These are phyloP conservation scores for Drosophila equinoxialis DNA, from an alignment of 1,140 invertebrate species.

Conservation along the genomic window DNA sequence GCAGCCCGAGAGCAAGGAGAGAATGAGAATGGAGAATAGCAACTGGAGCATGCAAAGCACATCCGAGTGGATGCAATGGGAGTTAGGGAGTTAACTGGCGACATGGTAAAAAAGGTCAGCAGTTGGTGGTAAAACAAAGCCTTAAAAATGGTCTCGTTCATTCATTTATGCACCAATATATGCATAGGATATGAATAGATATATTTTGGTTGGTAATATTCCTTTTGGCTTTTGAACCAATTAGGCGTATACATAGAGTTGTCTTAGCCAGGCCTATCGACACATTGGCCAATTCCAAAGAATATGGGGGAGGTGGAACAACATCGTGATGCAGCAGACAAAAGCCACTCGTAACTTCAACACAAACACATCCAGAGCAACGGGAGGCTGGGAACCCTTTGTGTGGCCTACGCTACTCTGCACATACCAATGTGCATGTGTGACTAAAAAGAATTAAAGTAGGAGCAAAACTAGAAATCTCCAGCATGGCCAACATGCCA, in stretches of 20 bases:
- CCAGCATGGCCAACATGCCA: slow-evolving; percentile 7
- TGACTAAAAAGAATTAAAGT: slow-evolving; percentile 41
- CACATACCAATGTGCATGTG: slow-evolving; percentile 46
- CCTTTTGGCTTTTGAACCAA: slow-evolving; percentile 41
- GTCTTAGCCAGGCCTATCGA: slow-evolving; percentile 5
- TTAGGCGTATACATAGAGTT: slow-evolving; percentile 44
- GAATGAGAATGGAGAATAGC: slow-evolving; percentile 22
- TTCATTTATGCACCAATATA: slow-evolving; percentile 25
- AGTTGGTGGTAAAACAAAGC: slow-evolving; percentile 40
- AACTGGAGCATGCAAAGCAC: slow-evolving; percentile 76
- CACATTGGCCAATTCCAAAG: background rate
- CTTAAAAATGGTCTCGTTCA: slow-evolving; percentile 43
- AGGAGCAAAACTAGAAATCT: slow-evolving; percentile 14
- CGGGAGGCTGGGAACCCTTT: slow-evolving; percentile 39
- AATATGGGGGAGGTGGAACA: background rate
- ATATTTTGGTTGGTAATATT: slow-evolving; percentile 3
- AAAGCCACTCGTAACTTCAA: slow-evolving; percentile 26
- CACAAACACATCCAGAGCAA: slow-evolving; percentile 35
- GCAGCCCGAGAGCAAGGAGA: background rate
- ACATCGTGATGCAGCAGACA: slow-evolving; percentile 20
- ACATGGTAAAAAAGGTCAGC: slow-evolving; percentile 56
- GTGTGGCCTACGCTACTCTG: slow-evolving; percentile 38
- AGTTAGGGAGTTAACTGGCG: slow-evolving; percentile 40
- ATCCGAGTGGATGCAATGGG: slow-evolving; percentile 67
- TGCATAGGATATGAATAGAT: no score